Base-by-base conservation (phyloP, 1,140 invertebrate genomes). In the Uloborus diversus region DNA sequence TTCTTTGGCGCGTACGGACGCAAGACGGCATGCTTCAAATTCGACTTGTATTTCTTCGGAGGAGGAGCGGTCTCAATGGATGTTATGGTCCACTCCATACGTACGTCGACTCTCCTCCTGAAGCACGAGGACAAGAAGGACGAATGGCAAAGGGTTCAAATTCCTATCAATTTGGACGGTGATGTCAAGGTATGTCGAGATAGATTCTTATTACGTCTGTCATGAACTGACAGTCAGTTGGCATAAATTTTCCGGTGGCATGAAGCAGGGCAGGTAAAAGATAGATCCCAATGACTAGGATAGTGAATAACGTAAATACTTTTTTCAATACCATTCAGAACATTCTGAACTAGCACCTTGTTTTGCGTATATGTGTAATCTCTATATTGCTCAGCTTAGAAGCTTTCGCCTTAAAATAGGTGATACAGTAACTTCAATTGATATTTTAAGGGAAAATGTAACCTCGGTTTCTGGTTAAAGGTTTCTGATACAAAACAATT, bases 11-110 rank as follows among this genome's bases (percentile, higher is more conserved):
- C 76, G 4, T 69, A 47, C 20, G 76, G 76, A 3, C 64, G 76
- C 32, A 79, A 68, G 53, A 79, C 57, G 20, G 76, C 33, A 23
- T 79, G 76, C 28, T 49, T 79, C 53, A 68, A 42, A 9, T 79
- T 79, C 27, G 76, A 79, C 25, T 27, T 49, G 1, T 79, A 49
- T 65, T 69, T 79, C 76, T 30, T 61, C 25, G 76, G 76, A 7
- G 51, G 53, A 1, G 76, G 76, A 27, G 76, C 32, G 2, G 64
- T 79, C 1, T 68, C 76, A 9, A n/a, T 79, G 0, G 65, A 79
- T 28, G 33, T 79, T n/a, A 23, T 32, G 53, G 53, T 79, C 7
- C 76, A 79, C 35, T 49, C 14, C 37, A 59, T 61, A 17, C 32
- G 62, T 4, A 69, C 64, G 1, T 79, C 76, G 0, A 79, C 59